These are phyloP conservation scores for Monodelphis domestica DNA, from an alignment of 2,797 vertebrate genomes.

Conservation along the genomic window DNA sequence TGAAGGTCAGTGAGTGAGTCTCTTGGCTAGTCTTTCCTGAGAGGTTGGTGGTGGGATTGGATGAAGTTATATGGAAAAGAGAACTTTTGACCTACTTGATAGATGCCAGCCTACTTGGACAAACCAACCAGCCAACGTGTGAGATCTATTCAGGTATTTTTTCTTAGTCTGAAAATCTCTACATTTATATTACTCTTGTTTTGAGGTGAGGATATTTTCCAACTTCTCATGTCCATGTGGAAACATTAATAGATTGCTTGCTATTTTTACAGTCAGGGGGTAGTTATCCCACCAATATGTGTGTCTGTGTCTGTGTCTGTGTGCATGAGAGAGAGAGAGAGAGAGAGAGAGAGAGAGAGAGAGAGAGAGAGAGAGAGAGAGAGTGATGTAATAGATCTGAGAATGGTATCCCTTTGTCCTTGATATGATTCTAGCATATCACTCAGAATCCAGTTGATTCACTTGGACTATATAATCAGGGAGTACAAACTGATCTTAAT, in stretches of 20 bases:
- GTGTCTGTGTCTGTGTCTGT: too few relatives aligned
- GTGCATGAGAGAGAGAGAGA: too few relatives aligned
- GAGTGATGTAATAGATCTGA: not conserved
- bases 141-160: not conserved
- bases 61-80: not conserved
- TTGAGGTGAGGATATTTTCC: not conserved
- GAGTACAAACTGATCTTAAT: not conserved
- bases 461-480: not conserved
- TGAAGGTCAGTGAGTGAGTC: not conserved
- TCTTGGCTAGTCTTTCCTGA: not conserved
- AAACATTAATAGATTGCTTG: not conserved
- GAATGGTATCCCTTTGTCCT: not conserved
- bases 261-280: not conserved
- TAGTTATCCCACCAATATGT: too few relatives aligned
- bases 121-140: not conserved
- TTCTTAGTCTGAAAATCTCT: not conserved
- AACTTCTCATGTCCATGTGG: not conserved
- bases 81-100: not conserved
- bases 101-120: not conserved
- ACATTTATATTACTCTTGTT: not conserved
- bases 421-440: not conserved
- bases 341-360: not conserved
- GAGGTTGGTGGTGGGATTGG: not conserved
- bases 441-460: not conserved
- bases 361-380: not conserved